Conservation (phyloP, 2,797 vertebrate genomes). For the Chloroceryle inda region DNA sequence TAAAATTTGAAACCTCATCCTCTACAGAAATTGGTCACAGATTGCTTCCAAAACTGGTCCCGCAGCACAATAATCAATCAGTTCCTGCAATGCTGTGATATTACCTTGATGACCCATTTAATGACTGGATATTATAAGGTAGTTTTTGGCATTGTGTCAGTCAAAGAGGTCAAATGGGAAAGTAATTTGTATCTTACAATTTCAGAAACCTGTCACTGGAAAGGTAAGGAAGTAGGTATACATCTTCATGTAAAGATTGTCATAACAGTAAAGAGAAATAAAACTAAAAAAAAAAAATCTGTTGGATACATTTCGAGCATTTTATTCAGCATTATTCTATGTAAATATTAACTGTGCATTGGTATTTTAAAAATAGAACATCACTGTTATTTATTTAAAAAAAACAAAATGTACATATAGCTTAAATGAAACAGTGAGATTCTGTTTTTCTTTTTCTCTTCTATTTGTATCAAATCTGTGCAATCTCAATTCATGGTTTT, state of each 20-base stretch:
- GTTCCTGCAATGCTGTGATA: neutral
- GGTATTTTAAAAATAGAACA: neutral
- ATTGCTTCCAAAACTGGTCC: constrained; percentile 6
- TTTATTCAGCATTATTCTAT: neutral
- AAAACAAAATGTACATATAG: neutral
- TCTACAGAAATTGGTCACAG: neutral
- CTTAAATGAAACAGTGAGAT: neutral
- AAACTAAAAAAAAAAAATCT: neutral
- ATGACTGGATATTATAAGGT: neutral
- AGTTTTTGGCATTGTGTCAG: neutral
- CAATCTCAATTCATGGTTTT: neutral
- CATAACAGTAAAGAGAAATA: neutral
- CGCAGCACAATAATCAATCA: constrained; percentile 27
- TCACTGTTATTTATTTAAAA: neutral
- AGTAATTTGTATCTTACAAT: neutral
- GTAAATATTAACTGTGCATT: neutral
- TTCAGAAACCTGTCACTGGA: neutral
- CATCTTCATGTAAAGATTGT: neutral
- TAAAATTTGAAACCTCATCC: constrained; percentile 33
- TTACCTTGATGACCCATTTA: constrained; percentile 44
- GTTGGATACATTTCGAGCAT: neutral
- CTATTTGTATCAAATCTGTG: neutral
- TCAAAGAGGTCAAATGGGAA: neutral
- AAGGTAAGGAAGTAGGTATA: neutral
- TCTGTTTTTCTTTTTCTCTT: neutral